Conservation (phyloP, 2,797 vertebrate genomes). For the Sebastes glaucus region DNA sequence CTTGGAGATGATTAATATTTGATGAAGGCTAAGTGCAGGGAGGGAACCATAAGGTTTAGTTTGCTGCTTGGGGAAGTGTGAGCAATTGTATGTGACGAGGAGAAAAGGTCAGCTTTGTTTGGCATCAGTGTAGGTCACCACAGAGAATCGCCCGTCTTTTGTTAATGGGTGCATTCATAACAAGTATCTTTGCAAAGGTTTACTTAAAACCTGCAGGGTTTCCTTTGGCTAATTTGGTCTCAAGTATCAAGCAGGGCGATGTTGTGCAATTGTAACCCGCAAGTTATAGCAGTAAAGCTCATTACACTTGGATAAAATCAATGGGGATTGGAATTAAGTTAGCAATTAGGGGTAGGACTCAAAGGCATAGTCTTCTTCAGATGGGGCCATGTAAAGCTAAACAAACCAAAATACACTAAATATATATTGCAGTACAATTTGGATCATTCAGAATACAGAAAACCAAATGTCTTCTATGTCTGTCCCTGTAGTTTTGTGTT, state of each 20-base stretch:
- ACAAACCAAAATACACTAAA: not conserved
- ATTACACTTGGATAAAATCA: not conserved
- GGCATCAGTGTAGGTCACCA: conserved; percentile 40
- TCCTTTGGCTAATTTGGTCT: not conserved
- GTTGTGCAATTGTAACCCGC: not conserved
- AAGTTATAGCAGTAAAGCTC: not conserved
- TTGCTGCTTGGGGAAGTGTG: conserved; percentile 47
- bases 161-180: conserved; percentile 6
- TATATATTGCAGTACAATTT: not conserved
- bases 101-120: conserved; percentile 71
- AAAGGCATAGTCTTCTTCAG: not conserved
- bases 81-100: conserved; percentile 51
- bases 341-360: not conserved
- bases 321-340: not conserved
- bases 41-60: conserved; percentile 47
- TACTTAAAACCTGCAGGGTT: conserved; percentile 23
- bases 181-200: not conserved
- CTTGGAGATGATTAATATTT: conserved; percentile 69
- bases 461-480: not conserved
- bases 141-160: not conserved
- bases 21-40: conserved; percentile 69
- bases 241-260: not conserved
- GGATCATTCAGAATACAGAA: not conserved
- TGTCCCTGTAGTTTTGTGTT: not conserved
- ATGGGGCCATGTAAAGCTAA: not conserved